These are phyloP conservation scores for Tineola bisselliella DNA, from an alignment of 2,888 invertebrate species.

Conservation along the genomic window DNA sequence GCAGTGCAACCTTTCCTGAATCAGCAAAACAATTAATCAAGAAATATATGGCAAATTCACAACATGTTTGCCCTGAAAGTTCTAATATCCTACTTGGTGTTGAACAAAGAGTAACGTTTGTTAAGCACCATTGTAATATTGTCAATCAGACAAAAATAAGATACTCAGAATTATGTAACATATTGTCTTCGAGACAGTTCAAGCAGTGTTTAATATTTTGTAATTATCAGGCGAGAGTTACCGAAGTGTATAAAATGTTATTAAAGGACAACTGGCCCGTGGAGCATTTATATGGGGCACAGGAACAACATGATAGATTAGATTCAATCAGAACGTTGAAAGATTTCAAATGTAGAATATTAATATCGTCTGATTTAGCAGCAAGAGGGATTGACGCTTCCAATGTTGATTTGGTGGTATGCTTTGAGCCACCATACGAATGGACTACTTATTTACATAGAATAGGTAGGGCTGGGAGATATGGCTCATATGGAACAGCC, in stretches of 20 bases:
- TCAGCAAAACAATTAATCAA: slow-evolving; percentile 75
- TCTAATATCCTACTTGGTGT: slow-evolving; percentile 78
- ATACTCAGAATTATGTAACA: slow-evolving; percentile 70
- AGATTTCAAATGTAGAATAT: slow-evolving; percentile 81
- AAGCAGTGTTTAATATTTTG: slow-evolving; percentile 93
- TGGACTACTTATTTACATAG: slow-evolving; percentile 90
- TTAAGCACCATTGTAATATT: slow-evolving; percentile 71
- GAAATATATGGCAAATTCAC: slow-evolving; percentile 81
- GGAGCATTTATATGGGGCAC: slow-evolving; percentile 79
- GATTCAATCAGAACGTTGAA: slow-evolving; percentile 81
- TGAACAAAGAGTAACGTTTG: slow-evolving; percentile 76
- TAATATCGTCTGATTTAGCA: slow-evolving; percentile 91
- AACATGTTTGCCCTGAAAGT: slow-evolving; percentile 77
- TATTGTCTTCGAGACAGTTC: slow-evolving; percentile 79
- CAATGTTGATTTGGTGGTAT: slow-evolving; percentile 92
- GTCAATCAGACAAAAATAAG: slow-evolving; percentile 75
- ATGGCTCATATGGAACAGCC: slow-evolving; percentile 85
- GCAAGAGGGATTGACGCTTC: slow-evolving; percentile 95
- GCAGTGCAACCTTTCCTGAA: slow-evolving; percentile 92
- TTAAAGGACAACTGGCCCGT: slow-evolving; percentile 80
- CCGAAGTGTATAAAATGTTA: slow-evolving; percentile 78
- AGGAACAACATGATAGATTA: slow-evolving; percentile 81
- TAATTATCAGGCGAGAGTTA: slow-evolving; percentile 86
- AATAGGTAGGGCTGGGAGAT: slow-evolving; percentile 95
- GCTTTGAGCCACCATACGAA: slow-evolving; percentile 86